Percentiles rank a stretch among this genome's conserved stretches.
Conservation (phyloP, 2,113 vertebrate genomes). For the Mus pahari region DNA sequence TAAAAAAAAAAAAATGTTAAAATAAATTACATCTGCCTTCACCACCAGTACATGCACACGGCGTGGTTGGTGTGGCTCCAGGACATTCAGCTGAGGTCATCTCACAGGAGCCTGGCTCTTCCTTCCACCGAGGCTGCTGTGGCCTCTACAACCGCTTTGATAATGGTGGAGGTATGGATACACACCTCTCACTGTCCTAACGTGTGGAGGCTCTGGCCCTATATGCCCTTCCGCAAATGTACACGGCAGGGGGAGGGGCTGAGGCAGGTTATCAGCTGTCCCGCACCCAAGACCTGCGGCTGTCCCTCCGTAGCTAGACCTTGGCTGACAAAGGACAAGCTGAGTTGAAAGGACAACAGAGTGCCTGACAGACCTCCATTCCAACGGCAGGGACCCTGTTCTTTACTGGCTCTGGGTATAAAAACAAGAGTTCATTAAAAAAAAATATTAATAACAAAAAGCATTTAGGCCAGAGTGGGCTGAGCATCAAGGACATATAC, state of each 20-base stretch:
- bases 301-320: no score
- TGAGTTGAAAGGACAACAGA: background rate
- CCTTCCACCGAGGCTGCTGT: background rate
- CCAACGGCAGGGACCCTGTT: background rate
- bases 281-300: background rate
- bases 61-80: conserved; percentile 79
- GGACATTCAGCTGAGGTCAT: conserved; percentile 74
- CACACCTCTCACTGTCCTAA: background rate
- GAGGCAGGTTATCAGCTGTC: background rate
- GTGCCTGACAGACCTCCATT: background rate
- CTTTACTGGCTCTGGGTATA: conserved; percentile 40
- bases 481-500: background rate
- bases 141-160: background rate
- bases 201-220: background rate
- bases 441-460: background rate
- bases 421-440: conserved; percentile 67
- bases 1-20: conserved; percentile 85
- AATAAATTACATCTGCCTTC: conserved; percentile 90
- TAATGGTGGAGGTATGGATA: background rate
- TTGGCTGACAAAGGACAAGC: background rate
- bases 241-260: background rate
- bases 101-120: conserved; percentile 41
- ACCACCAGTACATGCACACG: conserved; percentile 86
- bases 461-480: background rate
- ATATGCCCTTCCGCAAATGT: background rate